phyloP scores from a whole-genome alignment of 2,888 invertebrate genomes.

The Punctoribates punctum region DNA sequence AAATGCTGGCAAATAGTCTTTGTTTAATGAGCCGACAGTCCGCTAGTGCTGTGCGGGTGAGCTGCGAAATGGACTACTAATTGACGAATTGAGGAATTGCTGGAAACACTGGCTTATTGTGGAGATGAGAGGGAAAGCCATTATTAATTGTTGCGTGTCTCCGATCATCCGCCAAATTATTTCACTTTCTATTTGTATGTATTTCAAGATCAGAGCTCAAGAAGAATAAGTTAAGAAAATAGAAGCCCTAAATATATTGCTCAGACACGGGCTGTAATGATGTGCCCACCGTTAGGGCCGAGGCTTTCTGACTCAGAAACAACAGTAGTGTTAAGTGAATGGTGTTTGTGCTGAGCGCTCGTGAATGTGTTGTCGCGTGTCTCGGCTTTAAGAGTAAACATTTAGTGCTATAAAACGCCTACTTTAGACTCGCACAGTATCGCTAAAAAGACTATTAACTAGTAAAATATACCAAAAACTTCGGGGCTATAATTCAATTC shows the following conservation, averaged over 20 bases:
- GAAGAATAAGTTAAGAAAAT: not conserved
- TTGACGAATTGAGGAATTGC: not conserved
- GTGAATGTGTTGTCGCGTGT: constrained; percentile 13
- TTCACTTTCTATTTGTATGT: not conserved
- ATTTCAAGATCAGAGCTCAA: not conserved
- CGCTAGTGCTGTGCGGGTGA: not conserved
- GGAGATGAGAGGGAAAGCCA: not conserved
- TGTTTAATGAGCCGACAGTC: not conserved
- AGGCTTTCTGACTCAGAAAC: constrained; percentile 1
- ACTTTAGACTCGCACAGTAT: not conserved
- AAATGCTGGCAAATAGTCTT: not conserved
- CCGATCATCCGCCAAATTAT: not conserved
- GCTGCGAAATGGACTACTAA: no score
- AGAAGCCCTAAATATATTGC: not conserved
- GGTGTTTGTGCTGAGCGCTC: not conserved
- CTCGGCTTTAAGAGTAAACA: constrained; percentile 5
- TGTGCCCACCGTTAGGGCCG: not conserved
- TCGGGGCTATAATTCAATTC: not conserved
- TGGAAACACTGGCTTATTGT: no score
- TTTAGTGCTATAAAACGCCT: constrained; percentile 13
- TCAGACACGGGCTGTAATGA: not conserved
- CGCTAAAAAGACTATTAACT: not conserved
- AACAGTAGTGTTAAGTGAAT: constrained; percentile 24
- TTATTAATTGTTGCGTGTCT: constrained; percentile 24
- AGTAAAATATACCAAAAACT: not conserved